Percentiles rank a stretch among this genome's conserved stretches.
phyloP scores from a whole-genome alignment of 2,113 vertebrate genomes.

The Ictalurus punctatus region DNA sequence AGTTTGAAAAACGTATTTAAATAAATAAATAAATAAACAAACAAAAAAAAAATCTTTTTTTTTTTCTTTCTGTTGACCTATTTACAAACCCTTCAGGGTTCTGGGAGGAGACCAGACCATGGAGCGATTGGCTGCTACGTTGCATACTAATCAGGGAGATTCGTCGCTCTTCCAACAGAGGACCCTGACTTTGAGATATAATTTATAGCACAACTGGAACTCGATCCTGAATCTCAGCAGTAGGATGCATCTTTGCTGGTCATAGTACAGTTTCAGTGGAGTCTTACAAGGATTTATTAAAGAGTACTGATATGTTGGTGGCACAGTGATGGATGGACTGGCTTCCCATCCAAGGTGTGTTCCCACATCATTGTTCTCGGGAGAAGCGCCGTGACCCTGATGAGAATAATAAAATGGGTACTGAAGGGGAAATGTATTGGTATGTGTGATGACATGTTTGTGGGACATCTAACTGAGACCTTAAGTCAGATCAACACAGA shows the following conservation, averaged over 20 bases:
- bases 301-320: background rate
- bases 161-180: background rate
- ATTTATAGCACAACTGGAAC: background rate
- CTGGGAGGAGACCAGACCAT: constrained; percentile 5
- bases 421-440: background rate
- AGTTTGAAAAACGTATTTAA: background rate
- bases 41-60: background rate
- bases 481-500: background rate
- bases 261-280: background rate
- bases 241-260: background rate
- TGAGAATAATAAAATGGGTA: background rate
- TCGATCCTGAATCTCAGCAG: background rate
- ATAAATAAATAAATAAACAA: background rate
- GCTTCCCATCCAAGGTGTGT: background rate
- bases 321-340: background rate
- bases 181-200: background rate
- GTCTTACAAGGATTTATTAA: background rate
- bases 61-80: background rate
- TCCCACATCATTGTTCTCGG: background rate
- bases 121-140: background rate
- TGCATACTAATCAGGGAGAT: background rate
- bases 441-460: background rate
- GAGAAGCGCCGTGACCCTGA: background rate
- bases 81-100: constrained; percentile 15
- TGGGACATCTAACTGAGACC: background rate